phyloP scores from a whole-genome alignment of 1,140 invertebrate species.

The Caenorhabditis briggsae region DNA sequence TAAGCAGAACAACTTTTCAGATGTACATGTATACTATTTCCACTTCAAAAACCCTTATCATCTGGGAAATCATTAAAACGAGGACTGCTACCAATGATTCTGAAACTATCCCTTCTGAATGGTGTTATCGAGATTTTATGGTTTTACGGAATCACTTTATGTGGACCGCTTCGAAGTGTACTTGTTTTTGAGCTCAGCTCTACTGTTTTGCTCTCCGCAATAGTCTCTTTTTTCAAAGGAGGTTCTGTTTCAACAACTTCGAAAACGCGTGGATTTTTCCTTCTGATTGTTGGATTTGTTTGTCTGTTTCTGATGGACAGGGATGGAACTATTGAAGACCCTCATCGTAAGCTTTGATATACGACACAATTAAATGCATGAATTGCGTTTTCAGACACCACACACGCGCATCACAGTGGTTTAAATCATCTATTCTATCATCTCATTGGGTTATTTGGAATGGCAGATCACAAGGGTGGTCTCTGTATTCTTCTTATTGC shows the following conservation, averaged over 20 bases:
- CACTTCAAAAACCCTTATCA: slow-evolving; percentile 80
- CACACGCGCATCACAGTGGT: slow-evolving; percentile 78
- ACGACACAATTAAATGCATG: background rate
- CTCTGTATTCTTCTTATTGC: slow-evolving; percentile 79
- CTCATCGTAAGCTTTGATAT: slow-evolving; percentile 68
- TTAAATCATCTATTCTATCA: slow-evolving; percentile 80
- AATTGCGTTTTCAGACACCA: slow-evolving; percentile 69
- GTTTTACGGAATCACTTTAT: slow-evolving; percentile 80
- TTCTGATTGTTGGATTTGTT: slow-evolving; percentile 79
- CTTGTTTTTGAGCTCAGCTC: slow-evolving; percentile 80
- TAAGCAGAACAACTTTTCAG: slow-evolving; percentile 79
- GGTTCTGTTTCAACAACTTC: slow-evolving; percentile 73
- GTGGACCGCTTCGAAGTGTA: slow-evolving; percentile 78
- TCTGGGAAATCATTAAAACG: slow-evolving; percentile 78
- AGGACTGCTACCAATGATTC: slow-evolving; percentile 76
- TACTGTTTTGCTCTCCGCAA: slow-evolving; percentile 79
- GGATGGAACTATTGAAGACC: slow-evolving; percentile 78
- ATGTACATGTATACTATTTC: slow-evolving; percentile 78
- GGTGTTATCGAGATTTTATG: slow-evolving; percentile 79
- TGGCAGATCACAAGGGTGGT: slow-evolving; percentile 80
- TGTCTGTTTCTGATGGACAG: slow-evolving; percentile 80
- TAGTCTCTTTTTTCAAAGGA: slow-evolving; percentile 59
- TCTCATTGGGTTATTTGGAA: slow-evolving; percentile 79
- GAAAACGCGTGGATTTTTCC: slow-evolving; percentile 79
- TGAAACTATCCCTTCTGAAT: slow-evolving; percentile 79